Conservation (phyloP, 2,888 invertebrate genomes). For the Drosophila pseudotakahashii region DNA sequence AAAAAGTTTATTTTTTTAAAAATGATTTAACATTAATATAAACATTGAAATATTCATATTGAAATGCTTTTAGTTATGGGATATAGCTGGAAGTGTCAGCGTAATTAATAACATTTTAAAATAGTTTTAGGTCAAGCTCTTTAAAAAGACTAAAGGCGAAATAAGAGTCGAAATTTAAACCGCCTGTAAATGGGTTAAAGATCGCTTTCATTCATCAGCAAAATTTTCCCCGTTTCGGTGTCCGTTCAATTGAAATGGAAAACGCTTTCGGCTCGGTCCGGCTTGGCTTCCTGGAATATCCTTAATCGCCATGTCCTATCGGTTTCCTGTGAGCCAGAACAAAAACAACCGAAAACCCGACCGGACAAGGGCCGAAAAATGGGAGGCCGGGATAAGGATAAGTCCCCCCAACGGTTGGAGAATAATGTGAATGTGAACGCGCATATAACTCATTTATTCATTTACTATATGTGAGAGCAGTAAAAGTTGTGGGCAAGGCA, state of each 20-base stretch:
- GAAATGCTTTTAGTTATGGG: too few species aligned
- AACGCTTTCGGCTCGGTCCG: constrained; percentile 33
- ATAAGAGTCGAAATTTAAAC: not conserved
- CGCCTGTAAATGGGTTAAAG: constrained; percentile 14
- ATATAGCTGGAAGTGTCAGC: too few species aligned
- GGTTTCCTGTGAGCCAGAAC: constrained; percentile 70
- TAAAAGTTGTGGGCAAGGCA: constrained; percentile 10
- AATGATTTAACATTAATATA: too few species aligned
- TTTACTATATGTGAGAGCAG: constrained; percentile 54
- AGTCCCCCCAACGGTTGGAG: constrained; percentile 60
- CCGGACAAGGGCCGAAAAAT: constrained; percentile 26
- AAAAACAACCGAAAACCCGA: constrained; percentile 34
- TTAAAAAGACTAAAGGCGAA: not conserved
- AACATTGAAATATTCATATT: too few species aligned
- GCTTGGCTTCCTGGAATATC: constrained; percentile 67
- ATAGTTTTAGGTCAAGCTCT: not conserved
- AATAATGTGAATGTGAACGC: constrained; percentile 73
- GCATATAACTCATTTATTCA: constrained; percentile 77
- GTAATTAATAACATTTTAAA: too few species aligned
- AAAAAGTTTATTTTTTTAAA: too few species aligned
- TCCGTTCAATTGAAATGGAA: constrained; percentile 41
- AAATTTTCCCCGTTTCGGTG: constrained; percentile 12
- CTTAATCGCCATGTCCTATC: constrained; percentile 73
- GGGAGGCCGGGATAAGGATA: constrained; percentile 49
- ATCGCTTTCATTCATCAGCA: constrained; percentile 26